Evolutionary conservation across 2,888 invertebrate species (phyloP), one percentile per base, ranked within the genome.

Genomic region (Tenthredo livida): DNA sequence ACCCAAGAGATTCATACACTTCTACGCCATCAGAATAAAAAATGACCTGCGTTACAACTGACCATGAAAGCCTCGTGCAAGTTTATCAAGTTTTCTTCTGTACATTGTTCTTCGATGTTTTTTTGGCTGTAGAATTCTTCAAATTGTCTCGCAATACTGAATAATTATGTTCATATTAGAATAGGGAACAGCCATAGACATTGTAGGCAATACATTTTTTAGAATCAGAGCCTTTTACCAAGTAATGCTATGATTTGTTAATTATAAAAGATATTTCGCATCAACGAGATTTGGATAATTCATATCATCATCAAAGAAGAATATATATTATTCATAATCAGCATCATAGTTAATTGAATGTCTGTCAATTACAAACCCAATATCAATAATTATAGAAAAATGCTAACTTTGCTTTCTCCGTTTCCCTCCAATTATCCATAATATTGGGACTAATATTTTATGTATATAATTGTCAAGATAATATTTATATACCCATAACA

Each of bases 41-140:
- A 50, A 54, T 17, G 7, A 5, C 25, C n/a, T n/a, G 37, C 9
- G n/a, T 40, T n/a, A 40, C 25, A 77, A 83, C 83, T 73, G 88
- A 91, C 91, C 88, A 89, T 65, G 86, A 91, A 91, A 33, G 87
- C 88, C 73, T 90, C 87, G 21, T 89, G 89, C n/a, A 91, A 86
- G 65, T 85, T 86, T n/a, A 85, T 88, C n/a, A 91, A 87, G 21
- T 87, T 88, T 86, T 91, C 88, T 84, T 90, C 86, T 12, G 88
- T 89, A 37, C 90, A 90, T 86, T 90, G 90, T 72, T 90, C 90
- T 7, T 87, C 86, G 33, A 91, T 87, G 67, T 84, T 89, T 85
- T 89, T 89, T 84, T 78, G 86, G 2, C 84, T 85, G 37, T 90
- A 89, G 75, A 88, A 88, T 21, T 89, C 83, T 9, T 85, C 72